Base-by-base conservation (phyloP, 2,113 vertebrate species). In the Grantiella picta region DNA sequence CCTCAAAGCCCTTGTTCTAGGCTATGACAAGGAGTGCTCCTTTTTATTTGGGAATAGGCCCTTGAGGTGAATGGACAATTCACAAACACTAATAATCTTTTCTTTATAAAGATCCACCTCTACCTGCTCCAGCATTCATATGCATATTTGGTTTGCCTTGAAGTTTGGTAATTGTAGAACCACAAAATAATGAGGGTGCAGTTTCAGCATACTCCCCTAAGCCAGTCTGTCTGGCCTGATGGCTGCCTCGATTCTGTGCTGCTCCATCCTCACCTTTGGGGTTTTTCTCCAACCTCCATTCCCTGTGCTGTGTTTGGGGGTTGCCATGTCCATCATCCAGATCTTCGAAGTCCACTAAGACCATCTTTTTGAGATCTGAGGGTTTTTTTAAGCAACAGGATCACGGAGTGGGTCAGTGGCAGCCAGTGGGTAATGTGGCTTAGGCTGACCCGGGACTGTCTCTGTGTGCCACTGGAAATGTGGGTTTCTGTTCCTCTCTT, bases 161-260 rank as follows among this genome's bases (percentile, higher is more conserved):
- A 89, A 96, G 80, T 86, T 89, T 16, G 64, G 47, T 94, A 93
- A 81, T 96, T 92, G 68, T 42, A 73, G 66, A 94, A 81, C 92
- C 76, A 4, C 64, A 47, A 68, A 56, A 56, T 86, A 89, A 81
- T 70, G 42, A 40, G 52, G 47, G 33, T 90, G 69, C 77, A 83
- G 80, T 92, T 94, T 95, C 72, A 40, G 69, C 1, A 1, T 16
- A 3, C 47, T 86, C 38, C n/a, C 63, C 47, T 44, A 17, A 93
- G 91, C 86, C 82, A 59, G 70, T 82, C 76, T 57, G 3, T 60
- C 94, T 86, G 50, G 88, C 92, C 38, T 47, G 15, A 29, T 90
- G 73, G 80, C 64, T 75, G 64, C 59, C 28, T 70, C 5, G 0
- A 25, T 69, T 80, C 93, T 49, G 10, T 1, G 1, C 59, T 72